Percentiles rank a stretch among this genome's conserved stretches.
Evolutionary conservation across 2,113 vertebrate species (phyloP).

Genomic region (Elephantulus edwardii): DNA sequence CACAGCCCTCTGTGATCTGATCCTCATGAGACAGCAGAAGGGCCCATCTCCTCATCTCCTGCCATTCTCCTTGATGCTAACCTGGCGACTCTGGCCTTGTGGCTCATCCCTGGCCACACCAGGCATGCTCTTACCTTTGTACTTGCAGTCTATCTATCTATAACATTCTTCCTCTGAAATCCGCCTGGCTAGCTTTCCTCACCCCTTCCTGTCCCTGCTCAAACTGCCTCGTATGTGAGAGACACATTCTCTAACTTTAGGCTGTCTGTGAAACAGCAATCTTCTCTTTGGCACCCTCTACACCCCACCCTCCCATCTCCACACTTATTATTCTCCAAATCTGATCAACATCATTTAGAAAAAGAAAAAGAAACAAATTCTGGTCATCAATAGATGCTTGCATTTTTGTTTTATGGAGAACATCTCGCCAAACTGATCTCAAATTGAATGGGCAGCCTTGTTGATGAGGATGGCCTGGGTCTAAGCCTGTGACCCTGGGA

Average conservation of each 20-base stretch:
- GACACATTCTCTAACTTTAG: not conserved
- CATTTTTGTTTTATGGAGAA: not conserved
- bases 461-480: not conserved
- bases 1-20: not conserved
- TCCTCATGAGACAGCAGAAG: not conserved
- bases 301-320: not conserved
- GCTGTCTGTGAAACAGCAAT: not conserved
- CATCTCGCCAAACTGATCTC: not conserved
- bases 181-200: not conserved
- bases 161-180: not conserved
- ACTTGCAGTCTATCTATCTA: not conserved
- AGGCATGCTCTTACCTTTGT: not conserved
- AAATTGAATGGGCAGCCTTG: not conserved
- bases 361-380: too few relatives aligned
- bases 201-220: not conserved
- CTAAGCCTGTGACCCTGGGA: not conserved
- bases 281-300: not conserved
- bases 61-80: not conserved
- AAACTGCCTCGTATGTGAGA: not conserved
- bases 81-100: not conserved
- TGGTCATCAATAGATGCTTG: too few relatives aligned
- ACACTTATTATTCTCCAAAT: too few relatives aligned
- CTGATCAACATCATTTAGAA: too few relatives aligned
- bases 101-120: slow-evolving; percentile 9
- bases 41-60: not conserved